Percentiles rank a stretch among this genome's conserved stretches.
These are phyloP conservation scores for Butorides virescens DNA, from an alignment of 2,113 vertebrate species.

Conservation along the genomic window DNA sequence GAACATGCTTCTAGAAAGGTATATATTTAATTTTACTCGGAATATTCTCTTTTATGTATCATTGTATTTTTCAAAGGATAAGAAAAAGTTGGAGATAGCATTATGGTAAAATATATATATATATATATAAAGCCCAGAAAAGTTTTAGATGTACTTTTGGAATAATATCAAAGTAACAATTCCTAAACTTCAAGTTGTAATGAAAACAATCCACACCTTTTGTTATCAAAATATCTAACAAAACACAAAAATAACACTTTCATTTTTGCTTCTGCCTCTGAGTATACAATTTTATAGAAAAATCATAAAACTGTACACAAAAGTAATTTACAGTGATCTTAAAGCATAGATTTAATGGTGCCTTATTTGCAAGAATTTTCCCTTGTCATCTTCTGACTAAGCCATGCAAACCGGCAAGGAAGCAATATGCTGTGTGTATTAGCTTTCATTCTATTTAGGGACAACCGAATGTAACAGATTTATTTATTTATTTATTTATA, in stretches of 20 bases:
- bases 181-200: not conserved
- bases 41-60: not conserved
- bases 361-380: not conserved
- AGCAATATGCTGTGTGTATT: not conserved
- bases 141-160: not conserved
- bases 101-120: not conserved
- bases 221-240: not conserved
- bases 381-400: not conserved
- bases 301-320: not conserved
- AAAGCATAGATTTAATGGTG: not conserved
- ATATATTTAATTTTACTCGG: not conserved
- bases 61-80: not conserved
- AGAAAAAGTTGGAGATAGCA: not conserved
- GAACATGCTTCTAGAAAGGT: not conserved
- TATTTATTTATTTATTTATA: not conserved
- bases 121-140: not conserved
- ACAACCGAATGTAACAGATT: not conserved
- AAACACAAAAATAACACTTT: not conserved
- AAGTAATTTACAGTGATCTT: not conserved
- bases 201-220: not conserved
- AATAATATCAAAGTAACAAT: not conserved
- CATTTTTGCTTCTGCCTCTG: not conserved
- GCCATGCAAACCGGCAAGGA: not conserved
- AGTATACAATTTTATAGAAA: not conserved
- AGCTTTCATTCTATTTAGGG: not conserved